Conservation (phyloP, 2,888 invertebrate species). For the Latrodectus elegans region DNA sequence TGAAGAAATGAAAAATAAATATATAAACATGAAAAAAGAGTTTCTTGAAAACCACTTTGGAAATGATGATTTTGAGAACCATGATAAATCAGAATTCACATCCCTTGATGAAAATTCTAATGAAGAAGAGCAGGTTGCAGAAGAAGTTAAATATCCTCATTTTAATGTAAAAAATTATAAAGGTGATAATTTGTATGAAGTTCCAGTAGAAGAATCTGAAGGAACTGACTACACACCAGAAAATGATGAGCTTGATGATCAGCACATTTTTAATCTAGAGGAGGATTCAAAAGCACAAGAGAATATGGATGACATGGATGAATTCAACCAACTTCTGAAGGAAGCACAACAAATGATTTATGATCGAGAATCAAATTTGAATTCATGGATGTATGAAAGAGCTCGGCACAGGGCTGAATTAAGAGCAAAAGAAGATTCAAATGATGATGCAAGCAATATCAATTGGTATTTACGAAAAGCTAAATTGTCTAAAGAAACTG, state of each 20-base stretch:
- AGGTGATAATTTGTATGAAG: not conserved
- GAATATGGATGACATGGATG: not conserved
- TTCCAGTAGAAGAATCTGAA: not conserved
- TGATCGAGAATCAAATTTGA: not conserved
- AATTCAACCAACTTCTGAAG: not conserved
- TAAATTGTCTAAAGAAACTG: too few species aligned
- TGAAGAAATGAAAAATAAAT: conserved; percentile 29
- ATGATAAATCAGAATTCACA: not conserved
- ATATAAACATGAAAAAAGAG: conserved; percentile 19
- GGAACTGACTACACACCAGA: not conserved
- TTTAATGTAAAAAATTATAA: too few species aligned
- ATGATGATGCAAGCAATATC: conserved; percentile 1
- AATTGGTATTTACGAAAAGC: conserved; percentile 32
- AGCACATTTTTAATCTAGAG: not conserved
- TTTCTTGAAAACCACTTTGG: conserved; percentile 14
- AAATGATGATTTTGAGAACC: not conserved
- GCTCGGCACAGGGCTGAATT: conserved; percentile 29
- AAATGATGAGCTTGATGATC: not conserved
- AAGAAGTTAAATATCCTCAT: not conserved
- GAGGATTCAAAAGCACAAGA: not conserved
- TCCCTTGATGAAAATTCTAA: not conserved
- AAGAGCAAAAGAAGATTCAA: not conserved
- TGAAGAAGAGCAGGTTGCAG: not conserved
- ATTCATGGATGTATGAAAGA: conserved; percentile 38
- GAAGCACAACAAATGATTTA: not conserved